Base-by-base conservation (phyloP, 2,888 invertebrate genomes). In the Rhaphigaster nebulosa region DNA sequence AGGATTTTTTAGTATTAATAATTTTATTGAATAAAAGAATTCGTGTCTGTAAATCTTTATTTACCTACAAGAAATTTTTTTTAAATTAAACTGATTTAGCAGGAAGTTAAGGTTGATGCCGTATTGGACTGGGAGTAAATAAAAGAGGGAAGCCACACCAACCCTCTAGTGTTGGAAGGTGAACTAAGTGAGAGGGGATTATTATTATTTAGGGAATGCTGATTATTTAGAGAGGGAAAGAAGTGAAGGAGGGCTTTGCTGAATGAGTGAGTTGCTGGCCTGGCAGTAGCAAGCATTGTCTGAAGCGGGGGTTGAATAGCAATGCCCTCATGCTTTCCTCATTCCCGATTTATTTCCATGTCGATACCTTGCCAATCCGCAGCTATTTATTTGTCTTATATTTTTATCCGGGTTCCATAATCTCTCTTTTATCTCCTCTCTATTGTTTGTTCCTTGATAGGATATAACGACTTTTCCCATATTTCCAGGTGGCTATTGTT, bases 311-410 rank as follows among this genome's bases (percentile, higher is more conserved):
- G 0, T 20, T 6, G 76, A 76, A 76, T 76, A 38, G 80, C 41
- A 80, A 80, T 80, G 41, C 80, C 41, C 41, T 80, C 80, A 26
- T 45, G 23, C 23, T 41, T 26, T 41, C 76, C 13, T 76, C 38
- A 76, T 76, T 76, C 38, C 76, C 76, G 76, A 76, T 76, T 76
- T 76, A 76, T 76, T 38, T 76, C 76, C 76, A 20, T 76, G 76
- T 29, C 76, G 76, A 41, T 41, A 45, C 41, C 26, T 26, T 38
- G 18, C 6, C 80, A 41, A 23, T 80, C 80, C 80, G 0, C 41
- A 4, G 8, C 15, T 65, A 29, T 65, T 65, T 65, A 65, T 65
- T 65, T 65, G 29, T 18, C 65, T 65, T 65, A n/a, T 60, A 60
- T 60, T 60, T n/a, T 60, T 60, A 65, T 18, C 29, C 29, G 0